Percentiles rank a stretch among this genome's conserved stretches.
Conservation (phyloP, 2,113 vertebrate species). For the Sturnus vulgaris region DNA sequence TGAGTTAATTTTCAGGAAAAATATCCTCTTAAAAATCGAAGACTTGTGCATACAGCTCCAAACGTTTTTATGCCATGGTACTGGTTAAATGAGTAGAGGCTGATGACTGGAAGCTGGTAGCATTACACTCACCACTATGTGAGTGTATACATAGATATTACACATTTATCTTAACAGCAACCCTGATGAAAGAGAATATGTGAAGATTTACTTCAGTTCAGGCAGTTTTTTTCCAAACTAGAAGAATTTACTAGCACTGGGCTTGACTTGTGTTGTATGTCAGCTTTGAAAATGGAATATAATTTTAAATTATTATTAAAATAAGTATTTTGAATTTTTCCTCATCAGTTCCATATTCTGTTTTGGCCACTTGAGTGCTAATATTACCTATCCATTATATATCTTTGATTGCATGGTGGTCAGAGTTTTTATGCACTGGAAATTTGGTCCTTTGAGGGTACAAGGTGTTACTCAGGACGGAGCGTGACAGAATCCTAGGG, state of each 20-base stretch:
- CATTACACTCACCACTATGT: background rate
- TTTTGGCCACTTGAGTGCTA: background rate
- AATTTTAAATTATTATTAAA: background rate
- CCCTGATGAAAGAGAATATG: background rate
- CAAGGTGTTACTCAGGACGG: background rate
- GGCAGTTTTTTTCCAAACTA: background rate
- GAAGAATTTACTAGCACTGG: background rate
- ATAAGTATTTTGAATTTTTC: background rate
- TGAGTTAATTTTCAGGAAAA: background rate
- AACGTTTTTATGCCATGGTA: accelerated
- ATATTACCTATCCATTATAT: background rate
- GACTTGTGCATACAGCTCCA: background rate
- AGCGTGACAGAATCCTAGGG: background rate
- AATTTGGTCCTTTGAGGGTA: background rate
- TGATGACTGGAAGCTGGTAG: background rate
- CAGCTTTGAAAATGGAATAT: background rate
- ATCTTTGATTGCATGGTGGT: background rate
- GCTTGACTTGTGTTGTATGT: background rate
- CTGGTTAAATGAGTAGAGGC: background rate
- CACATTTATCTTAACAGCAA: accelerated
- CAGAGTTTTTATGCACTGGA: background rate
- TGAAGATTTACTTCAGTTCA: background rate
- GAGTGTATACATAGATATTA: background rate
- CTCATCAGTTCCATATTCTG: background rate
- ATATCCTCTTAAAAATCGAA: background rate